phyloP scores from a whole-genome alignment of 2,113 vertebrate species.

The Leptodactylus fuscus region DNA sequence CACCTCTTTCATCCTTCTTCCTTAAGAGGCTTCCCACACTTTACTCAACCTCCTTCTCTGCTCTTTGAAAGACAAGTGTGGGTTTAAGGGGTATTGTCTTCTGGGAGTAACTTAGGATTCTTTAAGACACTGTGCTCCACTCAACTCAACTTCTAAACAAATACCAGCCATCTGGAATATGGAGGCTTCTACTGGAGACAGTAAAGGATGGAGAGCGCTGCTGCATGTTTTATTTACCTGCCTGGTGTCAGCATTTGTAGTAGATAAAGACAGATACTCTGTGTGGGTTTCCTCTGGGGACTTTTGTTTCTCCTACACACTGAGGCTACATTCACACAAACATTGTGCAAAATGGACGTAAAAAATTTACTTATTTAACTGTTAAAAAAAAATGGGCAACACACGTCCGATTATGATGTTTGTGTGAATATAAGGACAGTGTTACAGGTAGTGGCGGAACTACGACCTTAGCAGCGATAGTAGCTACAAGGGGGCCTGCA shows the following conservation, averaged over 20 bases:
- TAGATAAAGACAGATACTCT: no score
- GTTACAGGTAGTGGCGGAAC: no score
- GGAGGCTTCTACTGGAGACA: background rate
- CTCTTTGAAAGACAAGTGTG: slow-evolving; percentile 42
- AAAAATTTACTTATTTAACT: no score
- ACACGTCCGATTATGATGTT: no score
- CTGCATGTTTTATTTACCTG: slow-evolving; percentile 3
- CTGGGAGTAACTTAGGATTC: background rate
- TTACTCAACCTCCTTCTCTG: background rate
- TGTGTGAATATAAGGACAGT: no score
- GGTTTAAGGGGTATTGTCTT: slow-evolving; percentile 32
- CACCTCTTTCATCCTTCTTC: slow-evolving; percentile 11
- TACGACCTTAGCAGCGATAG: no score
- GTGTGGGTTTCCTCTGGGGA: no score
- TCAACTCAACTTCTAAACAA: slow-evolving; percentile 38
- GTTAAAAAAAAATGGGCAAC: no score
- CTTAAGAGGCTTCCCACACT: slow-evolving; percentile 48
- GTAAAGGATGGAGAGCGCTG: background rate
- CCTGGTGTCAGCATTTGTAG: background rate
- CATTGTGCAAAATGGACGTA: no score
- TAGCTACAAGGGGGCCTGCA: no score
- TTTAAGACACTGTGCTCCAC: background rate
- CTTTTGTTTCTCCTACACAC: no score
- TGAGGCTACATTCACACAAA: no score
- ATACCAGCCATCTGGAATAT: slow-evolving; percentile 41